Conservation (phyloP, 2,113 vertebrate species). For the Ploceus nigricollis region DNA sequence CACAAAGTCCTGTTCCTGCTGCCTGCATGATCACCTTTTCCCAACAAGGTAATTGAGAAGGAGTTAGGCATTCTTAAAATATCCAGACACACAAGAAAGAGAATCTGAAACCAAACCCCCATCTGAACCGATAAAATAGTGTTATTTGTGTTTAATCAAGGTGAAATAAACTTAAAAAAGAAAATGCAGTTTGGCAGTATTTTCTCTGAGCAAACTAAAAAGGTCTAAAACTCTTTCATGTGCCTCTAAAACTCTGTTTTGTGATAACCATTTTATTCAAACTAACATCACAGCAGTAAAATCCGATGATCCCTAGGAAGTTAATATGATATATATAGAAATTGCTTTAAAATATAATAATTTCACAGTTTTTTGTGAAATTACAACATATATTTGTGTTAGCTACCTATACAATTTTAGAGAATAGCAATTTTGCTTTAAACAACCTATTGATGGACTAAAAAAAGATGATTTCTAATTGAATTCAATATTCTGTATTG, state of each 20-base stretch:
- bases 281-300: background rate
- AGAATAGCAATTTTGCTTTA: background rate
- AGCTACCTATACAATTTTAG: background rate
- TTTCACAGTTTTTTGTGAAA: background rate
- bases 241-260: background rate
- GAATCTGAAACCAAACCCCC: background rate
- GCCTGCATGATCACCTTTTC: constrained; percentile 29
- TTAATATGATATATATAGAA: background rate
- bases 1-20: background rate
- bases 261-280: background rate
- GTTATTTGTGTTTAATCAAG: background rate
- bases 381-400: background rate
- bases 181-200: background rate
- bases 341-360: background rate
- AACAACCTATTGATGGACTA: background rate
- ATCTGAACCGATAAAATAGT: background rate
- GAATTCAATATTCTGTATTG: background rate
- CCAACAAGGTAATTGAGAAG: constrained; percentile 39
- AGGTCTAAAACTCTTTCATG: background rate
- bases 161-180: background rate
- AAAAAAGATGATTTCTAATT: background rate
- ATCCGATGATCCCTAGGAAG: background rate
- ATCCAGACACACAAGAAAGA: background rate
- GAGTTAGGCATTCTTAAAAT: constrained; percentile 10
- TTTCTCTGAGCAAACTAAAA: background rate